These are phyloP conservation scores for Cephonodes hylas DNA, from an alignment of 2,888 invertebrate species.

Conservation along the genomic window DNA sequence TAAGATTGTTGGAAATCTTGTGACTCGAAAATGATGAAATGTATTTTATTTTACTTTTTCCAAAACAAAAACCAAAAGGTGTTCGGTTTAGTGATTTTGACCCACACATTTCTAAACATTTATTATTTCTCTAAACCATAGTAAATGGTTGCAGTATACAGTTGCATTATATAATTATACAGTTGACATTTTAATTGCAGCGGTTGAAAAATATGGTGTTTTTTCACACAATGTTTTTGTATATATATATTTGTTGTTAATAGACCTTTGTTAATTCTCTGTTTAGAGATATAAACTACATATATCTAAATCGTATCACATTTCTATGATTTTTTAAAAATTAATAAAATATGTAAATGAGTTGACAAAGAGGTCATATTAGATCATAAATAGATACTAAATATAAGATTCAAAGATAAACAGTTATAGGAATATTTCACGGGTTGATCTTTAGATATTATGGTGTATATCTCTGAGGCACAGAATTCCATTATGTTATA, in stretches of 20 bases:
- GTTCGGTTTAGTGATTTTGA: no score
- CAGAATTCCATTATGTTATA: not conserved
- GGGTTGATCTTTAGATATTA: not conserved
- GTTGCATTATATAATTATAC: no score
- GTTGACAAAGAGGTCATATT: rapidly evolving
- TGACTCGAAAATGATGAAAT: no score
- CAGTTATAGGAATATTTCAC: not conserved
- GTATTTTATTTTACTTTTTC: no score
- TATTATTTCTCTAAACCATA: no score
- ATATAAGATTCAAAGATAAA: not conserved
- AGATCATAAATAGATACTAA: not conserved
- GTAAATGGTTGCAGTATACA: no score
- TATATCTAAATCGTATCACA: not conserved
- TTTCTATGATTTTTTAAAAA: not conserved
- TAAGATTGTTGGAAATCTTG: no score
- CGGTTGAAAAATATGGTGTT: not conserved
- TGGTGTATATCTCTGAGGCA: not conserved
- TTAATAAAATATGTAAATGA: no score
- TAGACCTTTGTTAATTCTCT: not conserved
- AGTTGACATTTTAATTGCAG: not conserved
- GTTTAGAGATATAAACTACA: not conserved
- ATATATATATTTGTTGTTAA: not conserved
- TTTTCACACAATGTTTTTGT: not conserved
- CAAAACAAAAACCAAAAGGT: no score
- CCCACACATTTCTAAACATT: no score